Evolutionary conservation across 2,113 vertebrate species (phyloP), one percentile per base, ranked within the genome.

Genomic region (Pluvianellus socialis): DNA sequence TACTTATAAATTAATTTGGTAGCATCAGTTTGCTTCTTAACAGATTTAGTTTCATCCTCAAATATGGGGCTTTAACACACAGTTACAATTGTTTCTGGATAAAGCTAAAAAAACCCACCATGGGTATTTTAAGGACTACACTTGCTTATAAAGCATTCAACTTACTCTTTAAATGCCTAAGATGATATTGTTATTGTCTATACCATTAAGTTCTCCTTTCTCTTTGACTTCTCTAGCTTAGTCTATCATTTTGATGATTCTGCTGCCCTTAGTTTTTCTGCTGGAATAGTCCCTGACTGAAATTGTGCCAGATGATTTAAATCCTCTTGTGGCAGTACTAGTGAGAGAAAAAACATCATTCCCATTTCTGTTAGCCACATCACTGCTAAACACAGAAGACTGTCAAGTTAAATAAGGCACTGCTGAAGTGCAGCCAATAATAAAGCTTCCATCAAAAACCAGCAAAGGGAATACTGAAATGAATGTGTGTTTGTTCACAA

Each of bases 401-500:
- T 93, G 79, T 50, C 73, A 56, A 66, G 40, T 74, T 65, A 80
- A 92, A 80, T 63, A 86, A 89, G 61, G 38, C 3, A 2, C 47
- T 58, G 35, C 26, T 84, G 75, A 95, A 81, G 21, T 65, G 44
- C 47, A 93, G 79, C 59, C 83, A 96, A 91, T 93, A 91, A 79
- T 44, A 12, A 65, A 86, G 33, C 33, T 94, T 92, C 76, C 61
- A 52, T 40, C 35, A 15, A 79, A 81, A 62, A 65, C 26, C 40
- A 92, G 16, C 30, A 53, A 52, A 63, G 49, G 33, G 9, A 94
- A 73, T 20, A 14, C 42, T 58, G 53, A 79, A 81, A 67, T 40
- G 18, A 20, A 11, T 49, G 35, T 4, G 7, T 70, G 16, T 35
- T 61, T 45, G 7, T 56, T 65, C 56, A 75, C 35, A 81, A 72